Conservation (phyloP, 2,888 invertebrate species). For the Gerris lacustris region DNA sequence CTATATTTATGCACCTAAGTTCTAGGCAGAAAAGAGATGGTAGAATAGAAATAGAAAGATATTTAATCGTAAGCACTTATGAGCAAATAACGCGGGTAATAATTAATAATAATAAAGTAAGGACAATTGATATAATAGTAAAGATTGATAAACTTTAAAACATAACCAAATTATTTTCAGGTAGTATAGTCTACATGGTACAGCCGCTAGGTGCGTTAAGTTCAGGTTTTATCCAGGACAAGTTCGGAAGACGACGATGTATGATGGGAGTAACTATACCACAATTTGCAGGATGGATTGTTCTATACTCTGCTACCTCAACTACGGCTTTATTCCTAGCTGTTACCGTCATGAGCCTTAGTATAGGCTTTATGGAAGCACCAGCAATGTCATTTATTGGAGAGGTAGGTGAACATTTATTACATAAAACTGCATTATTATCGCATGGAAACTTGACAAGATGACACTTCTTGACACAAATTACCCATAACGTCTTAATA, state of each 20-base stretch:
- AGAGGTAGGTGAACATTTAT: constrained; percentile 49
- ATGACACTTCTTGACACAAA: too few relatives aligned
- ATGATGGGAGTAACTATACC: constrained; percentile 66
- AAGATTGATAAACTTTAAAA: neutral
- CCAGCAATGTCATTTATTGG: constrained; percentile 74
- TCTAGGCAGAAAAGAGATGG: too few relatives aligned
- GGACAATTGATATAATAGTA: too few relatives aligned
- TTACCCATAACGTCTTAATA: too few relatives aligned
- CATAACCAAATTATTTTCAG: constrained; percentile 37
- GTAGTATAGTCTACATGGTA: constrained; percentile 66
- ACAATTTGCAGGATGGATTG: constrained; percentile 58
- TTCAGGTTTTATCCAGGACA: constrained; percentile 57
- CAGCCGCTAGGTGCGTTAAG: constrained; percentile 65
- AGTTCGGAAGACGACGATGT: constrained; percentile 55
- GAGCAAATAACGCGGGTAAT: too few relatives aligned
- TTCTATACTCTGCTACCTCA: constrained; percentile 52
- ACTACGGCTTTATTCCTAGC: constrained; percentile 54
- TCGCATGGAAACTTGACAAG: too few relatives aligned
- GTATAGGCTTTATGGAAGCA: constrained; percentile 66
- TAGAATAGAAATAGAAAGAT: too few relatives aligned
- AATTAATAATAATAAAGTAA: too few relatives aligned
- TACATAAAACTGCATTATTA: constrained; percentile 32
- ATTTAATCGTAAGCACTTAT: too few relatives aligned
- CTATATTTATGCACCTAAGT: too few relatives aligned
- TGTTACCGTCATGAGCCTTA: constrained; percentile 56